These are phyloP conservation scores for Caerostris darwini DNA, from an alignment of 1,140 invertebrate species.

Conservation along the genomic window DNA sequence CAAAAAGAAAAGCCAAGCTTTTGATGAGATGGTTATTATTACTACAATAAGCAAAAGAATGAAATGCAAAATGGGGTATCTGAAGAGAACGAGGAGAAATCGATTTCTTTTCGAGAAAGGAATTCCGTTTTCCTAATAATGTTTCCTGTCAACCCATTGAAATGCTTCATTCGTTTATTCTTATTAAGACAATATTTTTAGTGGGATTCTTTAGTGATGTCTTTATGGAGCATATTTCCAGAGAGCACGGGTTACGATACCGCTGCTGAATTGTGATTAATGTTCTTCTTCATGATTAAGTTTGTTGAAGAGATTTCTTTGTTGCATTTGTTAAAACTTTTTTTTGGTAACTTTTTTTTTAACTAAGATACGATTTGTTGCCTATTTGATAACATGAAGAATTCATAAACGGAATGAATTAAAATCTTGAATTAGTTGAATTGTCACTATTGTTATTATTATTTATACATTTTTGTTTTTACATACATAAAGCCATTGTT, in stretches of 20 bases:
- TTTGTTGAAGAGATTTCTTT: background rate
- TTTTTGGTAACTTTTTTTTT: too few species aligned
- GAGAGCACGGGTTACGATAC: background rate
- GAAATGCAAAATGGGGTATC: background rate
- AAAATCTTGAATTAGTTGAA: too few species aligned
- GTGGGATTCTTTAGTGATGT: background rate
- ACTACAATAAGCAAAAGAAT: background rate
- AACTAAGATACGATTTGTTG: too few species aligned
- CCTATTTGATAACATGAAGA: too few species aligned
- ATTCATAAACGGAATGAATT: too few species aligned
- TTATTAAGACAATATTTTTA: conserved; percentile 55
- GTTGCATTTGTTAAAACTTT: too few species aligned
- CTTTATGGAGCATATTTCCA: background rate
- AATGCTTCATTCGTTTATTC: conserved; percentile 43
- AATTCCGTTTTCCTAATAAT: conserved; percentile 58
- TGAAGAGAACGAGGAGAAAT: background rate
- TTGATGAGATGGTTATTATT: conserved; percentile 24
- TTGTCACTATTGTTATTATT: too few species aligned
- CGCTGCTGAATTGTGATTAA: background rate
- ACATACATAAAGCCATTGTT: too few species aligned
- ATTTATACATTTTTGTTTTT: too few species aligned
- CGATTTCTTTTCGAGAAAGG: conserved; percentile 5
- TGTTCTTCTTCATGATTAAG: background rate
- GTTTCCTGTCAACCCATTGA: conserved; percentile 32
- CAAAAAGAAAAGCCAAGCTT: background rate